These are phyloP conservation scores for Ptychobarbus kaznakovi DNA, from an alignment of 2,797 vertebrate species.

Conservation along the genomic window DNA sequence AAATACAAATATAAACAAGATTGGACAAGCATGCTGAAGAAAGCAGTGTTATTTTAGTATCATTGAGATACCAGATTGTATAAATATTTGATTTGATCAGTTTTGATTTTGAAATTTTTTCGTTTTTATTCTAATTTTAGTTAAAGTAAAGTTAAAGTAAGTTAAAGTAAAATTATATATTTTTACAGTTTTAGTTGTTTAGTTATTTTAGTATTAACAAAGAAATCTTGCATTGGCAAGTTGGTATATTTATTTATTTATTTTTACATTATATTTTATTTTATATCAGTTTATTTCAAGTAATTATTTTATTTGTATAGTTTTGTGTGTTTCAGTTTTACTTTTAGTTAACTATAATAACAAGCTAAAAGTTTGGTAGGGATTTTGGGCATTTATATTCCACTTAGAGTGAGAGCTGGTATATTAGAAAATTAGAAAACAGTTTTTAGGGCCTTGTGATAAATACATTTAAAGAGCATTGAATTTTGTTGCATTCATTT, in stretches of 20 bases:
- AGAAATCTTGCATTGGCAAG: background rate
- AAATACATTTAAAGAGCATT: too few species aligned
- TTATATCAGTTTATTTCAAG: background rate
- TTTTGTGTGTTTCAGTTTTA: background rate
- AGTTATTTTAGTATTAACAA: background rate
- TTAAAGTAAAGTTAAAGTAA: background rate
- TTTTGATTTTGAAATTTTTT: background rate
- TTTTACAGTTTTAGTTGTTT: background rate
- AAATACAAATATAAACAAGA: background rate
- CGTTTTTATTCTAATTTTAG: background rate
- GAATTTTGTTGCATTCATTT: background rate
- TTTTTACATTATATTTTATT: background rate
- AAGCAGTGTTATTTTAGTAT: background rate
- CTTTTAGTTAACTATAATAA: background rate
- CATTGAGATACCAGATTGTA: background rate
- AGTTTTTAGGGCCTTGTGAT: too few species aligned
- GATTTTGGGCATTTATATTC: background rate
- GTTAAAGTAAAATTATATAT: background rate
- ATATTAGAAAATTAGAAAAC: too few species aligned
- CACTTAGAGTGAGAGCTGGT: too few species aligned
- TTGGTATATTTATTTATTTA: too few species aligned
- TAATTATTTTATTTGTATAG: background rate
- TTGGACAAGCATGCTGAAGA: background rate
- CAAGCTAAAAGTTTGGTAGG: too few species aligned
- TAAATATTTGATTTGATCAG: background rate